phyloP scores from a whole-genome alignment of 2,113 vertebrate species.

The Lagopus leucura region DNA sequence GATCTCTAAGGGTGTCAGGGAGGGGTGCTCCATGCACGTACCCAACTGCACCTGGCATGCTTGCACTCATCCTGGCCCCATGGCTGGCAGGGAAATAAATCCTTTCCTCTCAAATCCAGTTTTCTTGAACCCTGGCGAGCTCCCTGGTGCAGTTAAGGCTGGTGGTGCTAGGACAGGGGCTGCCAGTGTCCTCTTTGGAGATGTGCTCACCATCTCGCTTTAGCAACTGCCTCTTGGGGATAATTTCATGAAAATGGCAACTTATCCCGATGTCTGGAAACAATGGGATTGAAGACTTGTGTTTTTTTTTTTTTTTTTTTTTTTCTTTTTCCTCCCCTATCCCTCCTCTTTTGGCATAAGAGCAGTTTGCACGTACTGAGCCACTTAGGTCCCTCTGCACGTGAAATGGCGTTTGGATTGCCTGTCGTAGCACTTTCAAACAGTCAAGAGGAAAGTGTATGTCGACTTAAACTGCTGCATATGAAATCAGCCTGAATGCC shows the following conservation, averaged over 20 bases:
- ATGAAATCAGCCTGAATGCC: not conserved
- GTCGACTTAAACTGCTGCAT: not conserved
- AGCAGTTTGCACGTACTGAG: accelerated
- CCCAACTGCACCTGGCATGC: not conserved
- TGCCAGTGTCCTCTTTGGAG: not conserved
- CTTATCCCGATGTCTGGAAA: not conserved
- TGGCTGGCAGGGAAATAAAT: not conserved
- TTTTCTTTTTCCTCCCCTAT: too few species aligned
- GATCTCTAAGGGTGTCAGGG: not conserved
- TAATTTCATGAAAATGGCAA: not conserved
- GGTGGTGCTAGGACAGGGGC: not conserved
- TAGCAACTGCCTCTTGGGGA: not conserved
- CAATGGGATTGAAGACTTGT: not conserved
- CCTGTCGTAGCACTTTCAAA: accelerated
- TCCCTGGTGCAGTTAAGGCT: not conserved
- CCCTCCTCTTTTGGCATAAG: not conserved
- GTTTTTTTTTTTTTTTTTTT: too few species aligned
- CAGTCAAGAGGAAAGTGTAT: not conserved
- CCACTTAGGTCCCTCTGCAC: not conserved
- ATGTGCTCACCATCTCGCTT: accelerated
- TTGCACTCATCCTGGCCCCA: accelerated
- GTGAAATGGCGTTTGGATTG: not conserved
- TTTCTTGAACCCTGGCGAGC: not conserved
- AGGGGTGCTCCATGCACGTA: not conserved
- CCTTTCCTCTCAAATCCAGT: not conserved